Evolutionary conservation across 2,113 vertebrate species (phyloP), one percentile per base, ranked within the genome.

Genomic region (Panthera tigris): DNA sequence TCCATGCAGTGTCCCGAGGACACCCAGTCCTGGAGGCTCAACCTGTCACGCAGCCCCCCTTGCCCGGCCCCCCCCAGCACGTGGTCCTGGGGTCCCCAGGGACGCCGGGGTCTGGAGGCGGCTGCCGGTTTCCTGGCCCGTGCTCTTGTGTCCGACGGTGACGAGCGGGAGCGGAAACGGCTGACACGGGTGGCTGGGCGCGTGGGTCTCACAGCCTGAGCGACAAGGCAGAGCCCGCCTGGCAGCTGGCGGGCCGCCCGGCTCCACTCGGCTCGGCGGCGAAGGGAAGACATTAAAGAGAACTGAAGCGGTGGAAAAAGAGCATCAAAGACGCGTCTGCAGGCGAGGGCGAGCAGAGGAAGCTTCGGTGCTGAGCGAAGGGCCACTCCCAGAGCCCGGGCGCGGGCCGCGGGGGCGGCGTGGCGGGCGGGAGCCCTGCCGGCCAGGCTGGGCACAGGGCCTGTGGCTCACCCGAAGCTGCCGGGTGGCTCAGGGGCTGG

Each of bases 91-190:
- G 48, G 36, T 11, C 33, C 4, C 27, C 33, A 2, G 31, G 23
- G 45, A 55, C 13, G 23, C 12, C 1, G 7, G 25, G 3, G n/a
- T 31, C 29, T 45, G 57, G 86, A 50, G 15, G 2, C 0, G 3
- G 21, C 57, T 61, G 57, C 21, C 3, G 57, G 57, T 8, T 61
- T 61, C 21, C 57, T 23, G 57, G 57, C 57, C 57, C 8, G 57
- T 61, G 57, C 57, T 61, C 57, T 61, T 6, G 7, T 23, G 57
- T 61, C 21, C 19, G 55, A 4, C 74, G 41, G 25, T 23, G 10
- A n/a, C 12, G 82, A 97, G 91, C 19, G 69, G 85, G 89, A 89
- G 52, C 82, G 81, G 65, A 95, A 96, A 93, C 78, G 94, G 97
- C 96, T 96, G 97, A 91, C 41, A 10, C 21, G 57, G 55, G 57